Evolutionary conservation across 2,113 vertebrate species (phyloP).

Genomic region (Crotalus tigris): DNA sequence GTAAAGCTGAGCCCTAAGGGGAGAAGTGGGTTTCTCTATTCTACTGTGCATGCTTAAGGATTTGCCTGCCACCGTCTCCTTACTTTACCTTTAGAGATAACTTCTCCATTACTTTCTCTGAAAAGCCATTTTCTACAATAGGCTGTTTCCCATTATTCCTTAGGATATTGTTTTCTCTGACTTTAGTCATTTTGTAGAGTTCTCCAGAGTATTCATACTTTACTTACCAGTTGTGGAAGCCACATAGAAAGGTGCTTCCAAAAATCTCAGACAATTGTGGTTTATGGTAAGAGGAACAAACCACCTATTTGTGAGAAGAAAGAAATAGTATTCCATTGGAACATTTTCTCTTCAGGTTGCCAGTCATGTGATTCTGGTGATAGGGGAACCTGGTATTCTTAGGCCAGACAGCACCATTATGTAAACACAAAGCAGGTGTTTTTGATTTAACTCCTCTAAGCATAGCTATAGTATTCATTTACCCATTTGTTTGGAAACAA

Average conservation of each 20-base stretch:
- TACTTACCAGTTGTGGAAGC: background rate
- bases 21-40: background rate
- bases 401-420: background rate
- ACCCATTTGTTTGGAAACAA: background rate
- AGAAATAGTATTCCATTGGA: background rate
- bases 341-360: background rate
- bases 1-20: background rate
- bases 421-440: background rate
- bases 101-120: background rate
- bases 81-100: background rate
- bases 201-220: background rate
- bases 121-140: background rate
- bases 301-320: background rate
- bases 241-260: background rate
- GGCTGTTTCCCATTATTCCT: background rate
- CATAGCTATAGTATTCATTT: background rate
- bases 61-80: background rate
- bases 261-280: background rate
- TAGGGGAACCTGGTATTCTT: background rate
- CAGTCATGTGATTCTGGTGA: background rate
- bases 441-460: background rate
- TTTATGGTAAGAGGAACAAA: background rate
- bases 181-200: background rate
- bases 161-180: background rate
- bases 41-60: background rate